These are phyloP conservation scores for Sminthurinus aureus DNA, from an alignment of 2,888 invertebrate genomes.

Conservation along the genomic window DNA sequence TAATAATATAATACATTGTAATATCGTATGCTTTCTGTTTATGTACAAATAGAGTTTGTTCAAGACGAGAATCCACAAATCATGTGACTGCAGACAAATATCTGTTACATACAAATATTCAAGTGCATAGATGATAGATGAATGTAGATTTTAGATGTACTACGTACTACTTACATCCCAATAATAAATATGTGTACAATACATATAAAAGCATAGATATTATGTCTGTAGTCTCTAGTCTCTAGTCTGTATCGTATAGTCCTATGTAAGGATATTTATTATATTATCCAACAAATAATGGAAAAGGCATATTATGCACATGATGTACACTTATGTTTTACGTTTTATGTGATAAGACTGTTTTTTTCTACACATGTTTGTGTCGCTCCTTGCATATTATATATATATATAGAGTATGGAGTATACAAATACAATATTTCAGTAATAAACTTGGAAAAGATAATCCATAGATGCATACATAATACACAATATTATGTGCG, in stretches of 20 bases:
- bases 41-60: not conserved
- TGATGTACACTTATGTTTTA: not conserved
- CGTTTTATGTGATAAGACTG: not conserved
- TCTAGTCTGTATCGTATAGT: too few relatives aligned
- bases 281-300: not conserved
- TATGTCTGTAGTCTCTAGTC: too few relatives aligned
- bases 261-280: too few relatives aligned
- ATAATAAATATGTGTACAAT: too few relatives aligned
- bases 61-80: slow-evolving; percentile 7
- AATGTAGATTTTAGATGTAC: too few relatives aligned
- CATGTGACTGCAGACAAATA: not conserved
- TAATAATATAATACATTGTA: too few relatives aligned
- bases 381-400: too few relatives aligned
- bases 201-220: not conserved
- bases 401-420: too few relatives aligned
- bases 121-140: not conserved
- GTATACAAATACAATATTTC: too few relatives aligned
- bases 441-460: not conserved
- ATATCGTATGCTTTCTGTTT: too few relatives aligned
- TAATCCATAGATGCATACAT: not conserved
- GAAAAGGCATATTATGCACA: not conserved
- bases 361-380: not conserved
- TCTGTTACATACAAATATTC: not conserved
- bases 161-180: not conserved
- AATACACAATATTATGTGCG: not conserved